These are phyloP conservation scores for Thamnophis sirtalis DNA, from an alignment of 2,113 vertebrate species.

Conservation along the genomic window DNA sequence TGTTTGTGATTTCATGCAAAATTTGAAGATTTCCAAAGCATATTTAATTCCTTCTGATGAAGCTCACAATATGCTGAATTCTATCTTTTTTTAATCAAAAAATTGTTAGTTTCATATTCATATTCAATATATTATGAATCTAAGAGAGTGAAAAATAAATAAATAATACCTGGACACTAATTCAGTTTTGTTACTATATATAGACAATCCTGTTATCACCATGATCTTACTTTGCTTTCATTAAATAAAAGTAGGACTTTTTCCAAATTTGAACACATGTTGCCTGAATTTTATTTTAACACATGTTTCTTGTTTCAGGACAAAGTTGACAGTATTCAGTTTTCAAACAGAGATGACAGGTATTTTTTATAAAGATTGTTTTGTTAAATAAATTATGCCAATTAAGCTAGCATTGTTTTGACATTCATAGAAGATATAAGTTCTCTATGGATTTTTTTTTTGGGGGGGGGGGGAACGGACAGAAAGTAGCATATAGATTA, in stretches of 20 bases:
- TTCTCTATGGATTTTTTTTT: not conserved
- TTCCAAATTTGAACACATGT: not conserved
- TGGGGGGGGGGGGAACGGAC: too few relatives aligned
- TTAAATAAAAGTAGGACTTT: not conserved
- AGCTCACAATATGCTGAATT: not conserved
- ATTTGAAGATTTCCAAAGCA: not conserved
- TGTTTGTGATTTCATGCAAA: not conserved
- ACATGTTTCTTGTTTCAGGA: conserved; percentile 70
- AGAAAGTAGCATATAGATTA: not conserved
- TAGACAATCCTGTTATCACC: not conserved
- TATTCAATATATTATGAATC: too few relatives aligned
- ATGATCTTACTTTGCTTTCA: not conserved
- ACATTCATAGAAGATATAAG: not conserved
- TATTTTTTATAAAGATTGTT: conserved; percentile 58
- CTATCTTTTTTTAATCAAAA: not conserved
- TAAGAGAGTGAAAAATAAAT: too few relatives aligned
- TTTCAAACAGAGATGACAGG: conserved; percentile 90
- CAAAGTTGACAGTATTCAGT: conserved; percentile 98
- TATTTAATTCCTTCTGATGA: not conserved
- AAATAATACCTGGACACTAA: not conserved
- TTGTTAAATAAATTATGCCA: not conserved
- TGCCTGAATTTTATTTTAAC: conserved; percentile 1
- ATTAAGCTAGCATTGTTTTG: not conserved
- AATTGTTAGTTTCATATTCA: not conserved
- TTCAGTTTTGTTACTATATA: not conserved